Base-by-base conservation (phyloP, 2,113 vertebrate species). In the Trichomycterus rosablanca region DNA sequence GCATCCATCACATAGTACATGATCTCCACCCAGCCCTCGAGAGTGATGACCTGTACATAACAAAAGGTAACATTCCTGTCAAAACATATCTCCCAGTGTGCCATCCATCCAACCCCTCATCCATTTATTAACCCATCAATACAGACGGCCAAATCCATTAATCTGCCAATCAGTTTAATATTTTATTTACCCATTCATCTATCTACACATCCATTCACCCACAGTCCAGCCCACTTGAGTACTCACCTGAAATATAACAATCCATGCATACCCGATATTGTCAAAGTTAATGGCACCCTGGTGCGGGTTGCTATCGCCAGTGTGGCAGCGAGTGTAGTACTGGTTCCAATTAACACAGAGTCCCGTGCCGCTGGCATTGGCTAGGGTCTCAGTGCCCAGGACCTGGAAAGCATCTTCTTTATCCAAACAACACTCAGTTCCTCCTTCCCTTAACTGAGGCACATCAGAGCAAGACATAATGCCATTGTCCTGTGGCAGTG, bases 1-100 rank as follows among this genome's bases (percentile, higher is more conserved):
- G 96, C 96, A 1, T 99, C 96, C 96, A 99, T 99, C 63, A 98
- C 96, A 1, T 99, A 98, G 81, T 99, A 99, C 96, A 99, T 99
- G 69, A 99, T 99, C 84, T 99, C 96, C 71, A 99, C 96, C 96
- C 96, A 99, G 65, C 96, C 96, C 74, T 99, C 96, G 80, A 99
- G 83, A 0, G 96, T 99, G 76, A 99, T 99, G 69, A 99, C 96
- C 96, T 92, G 66, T 6, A 76, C 71, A 75, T 15, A 50, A 71
- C 71, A 61, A n/a, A n/a, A n/a, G n/a, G n/a, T n/a, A n/a, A n/a
- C n/a, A n/a, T n/a, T n/a, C n/a, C n/a, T n/a, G n/a, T n/a, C n/a
- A n/a, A n/a, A n/a, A n/a, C n/a, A n/a, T n/a, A n/a, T n/a, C n/a
- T n/a, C n/a, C n/a, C n/a, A n/a, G n/a, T n/a, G n/a, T n/a, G n/a